phyloP scores from a whole-genome alignment of 2,888 invertebrate genomes.

The Saturnia pavonia region DNA sequence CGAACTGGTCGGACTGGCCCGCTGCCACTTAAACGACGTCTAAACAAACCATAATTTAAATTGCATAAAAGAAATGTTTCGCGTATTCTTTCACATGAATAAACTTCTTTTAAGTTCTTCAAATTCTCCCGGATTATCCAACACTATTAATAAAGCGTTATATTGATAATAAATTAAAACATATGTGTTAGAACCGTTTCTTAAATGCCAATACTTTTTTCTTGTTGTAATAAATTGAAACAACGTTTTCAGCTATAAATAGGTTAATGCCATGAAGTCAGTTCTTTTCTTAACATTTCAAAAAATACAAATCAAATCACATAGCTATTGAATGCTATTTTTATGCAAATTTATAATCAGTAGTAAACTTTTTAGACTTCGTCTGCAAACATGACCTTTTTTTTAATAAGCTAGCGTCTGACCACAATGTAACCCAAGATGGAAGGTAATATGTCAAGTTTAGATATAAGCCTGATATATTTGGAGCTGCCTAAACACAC shows the following conservation, averaged over 20 bases:
- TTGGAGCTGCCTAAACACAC: too few relatives aligned
- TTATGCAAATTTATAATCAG: not conserved
- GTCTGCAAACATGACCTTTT: too few relatives aligned
- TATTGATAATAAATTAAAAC: not conserved
- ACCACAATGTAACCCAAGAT: too few relatives aligned
- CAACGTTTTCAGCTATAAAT: not conserved
- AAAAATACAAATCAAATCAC: not conserved
- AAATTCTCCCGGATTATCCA: not conserved
- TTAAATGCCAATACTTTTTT: not conserved
- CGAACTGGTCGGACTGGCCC: not conserved
- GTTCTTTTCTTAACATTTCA: not conserved
- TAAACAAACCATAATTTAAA: conserved; percentile 8
- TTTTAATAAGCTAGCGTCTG: too few relatives aligned
- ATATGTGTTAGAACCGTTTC: conserved; percentile 1
- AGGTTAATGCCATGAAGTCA: not conserved
- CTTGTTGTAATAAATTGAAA: not conserved
- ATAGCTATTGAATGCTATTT: not conserved
- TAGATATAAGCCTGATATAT: too few relatives aligned
- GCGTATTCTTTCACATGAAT: not conserved
- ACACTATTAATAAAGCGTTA: not conserved
- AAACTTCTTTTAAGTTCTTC: not conserved
- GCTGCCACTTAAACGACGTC: not conserved
- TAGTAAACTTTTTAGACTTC: too few relatives aligned
- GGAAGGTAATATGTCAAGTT: too few relatives aligned
- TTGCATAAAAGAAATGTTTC: conserved; percentile 8